Evolutionary conservation across 2,797 vertebrate genomes (phyloP).

Genomic region (Limnodromus scolopaceus): DNA sequence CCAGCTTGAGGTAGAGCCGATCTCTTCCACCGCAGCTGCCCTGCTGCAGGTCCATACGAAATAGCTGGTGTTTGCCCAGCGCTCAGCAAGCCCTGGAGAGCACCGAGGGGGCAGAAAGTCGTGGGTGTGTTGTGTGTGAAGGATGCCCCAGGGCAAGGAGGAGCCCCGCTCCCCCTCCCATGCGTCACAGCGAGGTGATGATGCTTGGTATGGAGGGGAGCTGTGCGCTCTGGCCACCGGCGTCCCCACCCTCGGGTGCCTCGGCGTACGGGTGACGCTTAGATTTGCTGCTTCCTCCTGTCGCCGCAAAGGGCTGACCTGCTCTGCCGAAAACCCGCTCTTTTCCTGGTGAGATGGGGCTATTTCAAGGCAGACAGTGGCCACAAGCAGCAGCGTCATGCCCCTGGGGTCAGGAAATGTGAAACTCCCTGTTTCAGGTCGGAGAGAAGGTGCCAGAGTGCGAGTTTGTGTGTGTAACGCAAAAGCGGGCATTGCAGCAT

Average conservation of each 20-base stretch:
- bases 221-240: accelerated
- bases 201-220: background rate
- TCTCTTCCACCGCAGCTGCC: background rate
- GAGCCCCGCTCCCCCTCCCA: background rate
- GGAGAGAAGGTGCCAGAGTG: background rate
- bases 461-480: background rate
- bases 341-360: background rate
- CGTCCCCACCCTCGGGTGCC: accelerated
- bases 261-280: accelerated
- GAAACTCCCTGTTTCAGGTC: accelerated
- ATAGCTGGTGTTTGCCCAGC: background rate
- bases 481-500: background rate
- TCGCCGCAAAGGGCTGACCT: accelerated
- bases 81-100: background rate
- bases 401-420: background rate
- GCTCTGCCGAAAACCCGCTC: background rate
- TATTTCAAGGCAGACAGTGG: background rate
- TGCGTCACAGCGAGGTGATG: accelerated
- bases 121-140: accelerated
- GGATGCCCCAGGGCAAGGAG: background rate
- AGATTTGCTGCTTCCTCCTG: background rate
- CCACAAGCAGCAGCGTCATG: background rate
- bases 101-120: background rate
- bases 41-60: background rate
- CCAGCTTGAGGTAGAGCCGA: background rate